Percentiles rank a stretch among this genome's conserved stretches.
Conservation (phyloP, 92 coral and sea anemone genomes). For the Pocillopora meandrina region DNA sequence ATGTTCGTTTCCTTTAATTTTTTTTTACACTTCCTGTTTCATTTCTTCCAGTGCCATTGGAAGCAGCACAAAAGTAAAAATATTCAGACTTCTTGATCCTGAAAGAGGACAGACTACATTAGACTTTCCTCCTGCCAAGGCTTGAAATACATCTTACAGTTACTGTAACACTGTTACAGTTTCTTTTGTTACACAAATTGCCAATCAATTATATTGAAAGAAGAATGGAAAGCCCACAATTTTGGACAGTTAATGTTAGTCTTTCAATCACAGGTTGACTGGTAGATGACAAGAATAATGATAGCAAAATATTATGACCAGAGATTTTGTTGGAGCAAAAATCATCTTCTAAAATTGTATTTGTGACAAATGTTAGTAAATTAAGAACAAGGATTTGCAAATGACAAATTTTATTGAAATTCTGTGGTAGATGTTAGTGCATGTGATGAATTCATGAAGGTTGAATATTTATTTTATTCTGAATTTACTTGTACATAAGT, state of each 20-base stretch:
- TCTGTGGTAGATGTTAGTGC: neutral
- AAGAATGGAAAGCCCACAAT: too few species aligned
- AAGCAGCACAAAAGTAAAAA: slow-evolving; percentile 62
- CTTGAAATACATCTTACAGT: too few species aligned
- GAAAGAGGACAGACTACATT: slow-evolving; percentile 85
- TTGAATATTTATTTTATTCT: slow-evolving; percentile 2
- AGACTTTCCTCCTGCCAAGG: slow-evolving; percentile 48
- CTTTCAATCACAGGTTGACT: neutral
- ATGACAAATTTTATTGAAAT: too few species aligned
- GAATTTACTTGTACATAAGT: slow-evolving; percentile 1
- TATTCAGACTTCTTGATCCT: slow-evolving; percentile 82
- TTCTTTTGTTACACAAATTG: too few species aligned
- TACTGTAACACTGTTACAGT: neutral
- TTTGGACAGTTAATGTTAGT: neutral
- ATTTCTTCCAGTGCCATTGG: slow-evolving; percentile 65
- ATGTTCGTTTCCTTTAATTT: neutral
- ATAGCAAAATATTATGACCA: too few species aligned
- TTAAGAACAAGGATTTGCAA: too few species aligned
- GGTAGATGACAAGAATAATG: too few species aligned
- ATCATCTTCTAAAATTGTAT: too few species aligned
- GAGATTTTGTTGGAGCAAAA: too few species aligned
- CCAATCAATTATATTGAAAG: too few species aligned
- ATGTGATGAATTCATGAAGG: neutral
- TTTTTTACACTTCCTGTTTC: neutral
- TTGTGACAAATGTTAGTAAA: too few species aligned